Base-by-base conservation (phyloP, 1,140 invertebrate species). In the Anastrepha obliqua region DNA sequence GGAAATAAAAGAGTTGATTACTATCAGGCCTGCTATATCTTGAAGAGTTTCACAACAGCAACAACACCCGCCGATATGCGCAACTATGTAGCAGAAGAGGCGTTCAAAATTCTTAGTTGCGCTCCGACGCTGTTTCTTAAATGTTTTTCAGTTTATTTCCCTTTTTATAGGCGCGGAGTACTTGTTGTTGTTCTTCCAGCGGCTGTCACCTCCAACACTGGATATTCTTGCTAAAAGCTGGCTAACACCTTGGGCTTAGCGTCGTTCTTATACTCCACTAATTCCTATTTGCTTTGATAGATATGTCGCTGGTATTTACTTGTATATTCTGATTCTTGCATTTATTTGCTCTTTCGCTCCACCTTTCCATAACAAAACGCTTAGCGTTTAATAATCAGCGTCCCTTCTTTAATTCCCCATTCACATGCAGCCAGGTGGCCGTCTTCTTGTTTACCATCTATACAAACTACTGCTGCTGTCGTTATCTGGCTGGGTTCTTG, bases 21-120 rank as follows among this genome's bases (percentile, higher is more conserved):
- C 74, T 81, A 81, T 81, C 74, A 81, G 47, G 3, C 11, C 74
- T 81, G n/a, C 6, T 55, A n/a, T 81, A 81, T 81, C 74, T 81
- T 55, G 47, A 29, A 55, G 47, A 55, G 47, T 47, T 51, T 55
- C 74, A 20, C 17, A 51, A 81, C 15, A 81, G 55, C 74, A 81
- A 55, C 42, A n/a, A 13, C 29, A 47, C 15, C 44, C 9, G 44
- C 13, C n/a, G 11, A 81, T 81, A 81, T 81, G 74, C 6, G 17
- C 47, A 55, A 55, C 74, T 55, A 55, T 81, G 44, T 81, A 55
- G 60, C 15, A n/a, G 60, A 20, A 81, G 42, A 81, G 7, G 17
- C 74, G 11, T 55, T 29, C 47, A n/a, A 81, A 81, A 81, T 55
- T 51, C n/a, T 55, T 81, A 55, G 47, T 39, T 55, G 47, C 47